Conservation (phyloP, 2,113 vertebrate genomes). For the Lagopus leucura region DNA sequence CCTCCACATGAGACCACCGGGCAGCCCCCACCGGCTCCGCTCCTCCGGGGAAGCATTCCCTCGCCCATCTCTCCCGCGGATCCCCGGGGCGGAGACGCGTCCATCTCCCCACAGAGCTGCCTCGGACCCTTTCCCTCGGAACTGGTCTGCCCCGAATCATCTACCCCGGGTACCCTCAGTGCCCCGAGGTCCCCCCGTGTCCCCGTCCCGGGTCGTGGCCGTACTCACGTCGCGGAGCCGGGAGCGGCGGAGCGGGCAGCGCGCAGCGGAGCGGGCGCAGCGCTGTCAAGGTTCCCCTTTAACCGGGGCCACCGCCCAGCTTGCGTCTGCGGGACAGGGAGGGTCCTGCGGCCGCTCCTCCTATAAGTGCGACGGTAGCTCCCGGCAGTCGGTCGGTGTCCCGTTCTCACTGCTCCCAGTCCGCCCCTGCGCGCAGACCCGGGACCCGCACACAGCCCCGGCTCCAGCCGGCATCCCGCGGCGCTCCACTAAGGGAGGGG, state of each 20-base stretch:
- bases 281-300: conserved; percentile 57
- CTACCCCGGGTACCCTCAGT: neutral
- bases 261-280: conserved; percentile 1
- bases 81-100: accelerated
- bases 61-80: neutral
- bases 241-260: neutral
- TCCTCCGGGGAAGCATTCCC: neutral
- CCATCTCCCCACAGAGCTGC: neutral
- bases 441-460: neutral
- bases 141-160: neutral
- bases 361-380: conserved; percentile 1
- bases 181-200: too few species aligned
- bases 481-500: too few species aligned
- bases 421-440: too few species aligned
- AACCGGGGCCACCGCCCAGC: conserved; percentile 56
- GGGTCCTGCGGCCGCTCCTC: conserved; percentile 37
- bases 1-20: neutral
- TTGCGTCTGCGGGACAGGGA: conserved; percentile 49
- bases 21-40: neutral
- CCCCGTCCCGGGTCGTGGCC: neutral
- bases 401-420: too few species aligned
- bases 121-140: neutral
- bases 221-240: conserved; percentile 47
- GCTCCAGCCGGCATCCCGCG: neutral
- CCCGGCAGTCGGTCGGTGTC: too few species aligned